These are phyloP conservation scores for Scelioninae gen. 1 DNA, from an alignment of 2,888 invertebrate species.

Conservation along the genomic window DNA sequence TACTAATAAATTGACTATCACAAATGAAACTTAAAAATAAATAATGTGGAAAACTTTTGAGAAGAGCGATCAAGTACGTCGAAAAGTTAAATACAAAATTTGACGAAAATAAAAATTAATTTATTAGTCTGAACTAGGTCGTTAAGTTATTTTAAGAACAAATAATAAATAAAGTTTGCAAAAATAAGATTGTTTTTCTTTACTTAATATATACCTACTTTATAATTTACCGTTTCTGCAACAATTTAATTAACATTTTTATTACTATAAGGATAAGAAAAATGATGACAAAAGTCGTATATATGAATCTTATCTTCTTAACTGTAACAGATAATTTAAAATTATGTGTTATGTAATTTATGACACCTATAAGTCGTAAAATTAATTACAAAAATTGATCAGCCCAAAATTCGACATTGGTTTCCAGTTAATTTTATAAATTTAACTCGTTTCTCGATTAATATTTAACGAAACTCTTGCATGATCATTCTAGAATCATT, in stretches of 20 bases:
- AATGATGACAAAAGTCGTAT: slow-evolving; percentile 15
- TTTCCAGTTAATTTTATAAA: slow-evolving; percentile 17
- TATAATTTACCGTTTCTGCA: slow-evolving; percentile 12
- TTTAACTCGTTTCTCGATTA: slow-evolving; percentile 10
- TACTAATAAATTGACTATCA: too few relatives aligned
- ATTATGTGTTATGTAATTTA: slow-evolving; percentile 2
- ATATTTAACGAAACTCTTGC: slow-evolving; percentile 21
- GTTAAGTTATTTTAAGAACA: too few relatives aligned
- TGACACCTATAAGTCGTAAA: slow-evolving; percentile 2
- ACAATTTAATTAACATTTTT: slow-evolving; percentile 28
- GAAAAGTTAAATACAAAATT: too few relatives aligned
- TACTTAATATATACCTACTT: slow-evolving; percentile 9
- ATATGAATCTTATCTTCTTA: slow-evolving; percentile 13
- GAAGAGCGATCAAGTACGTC: too few relatives aligned
- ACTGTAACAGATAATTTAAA: slow-evolving; percentile 8
- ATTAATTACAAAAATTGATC: slow-evolving; percentile 18
- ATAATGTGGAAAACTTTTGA: too few relatives aligned
- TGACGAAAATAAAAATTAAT: too few relatives aligned
- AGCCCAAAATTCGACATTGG: not conserved
- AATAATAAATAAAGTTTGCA: too few relatives aligned
- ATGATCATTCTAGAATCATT: slow-evolving; percentile 3
- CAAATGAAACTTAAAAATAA: too few relatives aligned
- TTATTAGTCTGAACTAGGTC: too few relatives aligned
- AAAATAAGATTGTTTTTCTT: not conserved
- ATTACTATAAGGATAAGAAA: slow-evolving; percentile 23